Conservation (phyloP, 2,113 vertebrate genomes). For the Misgurnus anguillicaudatus region DNA sequence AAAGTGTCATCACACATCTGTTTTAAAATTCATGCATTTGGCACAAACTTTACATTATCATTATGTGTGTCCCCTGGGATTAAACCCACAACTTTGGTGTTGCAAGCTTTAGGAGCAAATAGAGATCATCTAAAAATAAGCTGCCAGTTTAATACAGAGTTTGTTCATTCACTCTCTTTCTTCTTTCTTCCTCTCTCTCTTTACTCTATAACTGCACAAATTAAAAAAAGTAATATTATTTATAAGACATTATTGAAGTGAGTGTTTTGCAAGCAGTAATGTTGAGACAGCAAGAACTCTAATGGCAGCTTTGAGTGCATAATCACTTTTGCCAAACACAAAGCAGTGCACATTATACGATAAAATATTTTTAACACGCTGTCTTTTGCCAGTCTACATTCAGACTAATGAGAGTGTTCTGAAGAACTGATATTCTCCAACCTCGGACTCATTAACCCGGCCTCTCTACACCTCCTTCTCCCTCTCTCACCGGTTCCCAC, state of each 20-base stretch:
- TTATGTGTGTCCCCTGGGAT: too few relatives aligned
- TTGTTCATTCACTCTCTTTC: not conserved
- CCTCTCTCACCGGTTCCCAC: conserved; percentile 36
- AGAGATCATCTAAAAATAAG: not conserved
- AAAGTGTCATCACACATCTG: too few relatives aligned
- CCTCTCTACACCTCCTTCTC: not conserved
- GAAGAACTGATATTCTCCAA: not conserved
- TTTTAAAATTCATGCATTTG: too few relatives aligned
- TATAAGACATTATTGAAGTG: not conserved
- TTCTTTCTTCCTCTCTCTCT: not conserved
- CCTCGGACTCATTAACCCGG: conserved; percentile 33
- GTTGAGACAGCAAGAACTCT: not conserved
- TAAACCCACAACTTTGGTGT: too few relatives aligned
- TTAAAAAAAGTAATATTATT: not conserved
- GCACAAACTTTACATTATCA: too few relatives aligned
- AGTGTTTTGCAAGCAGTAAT: not conserved
- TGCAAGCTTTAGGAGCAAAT: too few relatives aligned
- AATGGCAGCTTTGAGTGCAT: too few relatives aligned
- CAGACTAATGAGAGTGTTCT: not conserved
- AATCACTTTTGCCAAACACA: not conserved
- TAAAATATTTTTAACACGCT: not conserved
- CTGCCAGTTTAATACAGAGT: not conserved
- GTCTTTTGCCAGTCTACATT: not conserved
- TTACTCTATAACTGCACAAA: not conserved
- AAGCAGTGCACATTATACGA: not conserved